Evolutionary conservation across 2,797 vertebrate species (phyloP).

Genomic region (Ctenochaetus hawaiiensis): DNA sequence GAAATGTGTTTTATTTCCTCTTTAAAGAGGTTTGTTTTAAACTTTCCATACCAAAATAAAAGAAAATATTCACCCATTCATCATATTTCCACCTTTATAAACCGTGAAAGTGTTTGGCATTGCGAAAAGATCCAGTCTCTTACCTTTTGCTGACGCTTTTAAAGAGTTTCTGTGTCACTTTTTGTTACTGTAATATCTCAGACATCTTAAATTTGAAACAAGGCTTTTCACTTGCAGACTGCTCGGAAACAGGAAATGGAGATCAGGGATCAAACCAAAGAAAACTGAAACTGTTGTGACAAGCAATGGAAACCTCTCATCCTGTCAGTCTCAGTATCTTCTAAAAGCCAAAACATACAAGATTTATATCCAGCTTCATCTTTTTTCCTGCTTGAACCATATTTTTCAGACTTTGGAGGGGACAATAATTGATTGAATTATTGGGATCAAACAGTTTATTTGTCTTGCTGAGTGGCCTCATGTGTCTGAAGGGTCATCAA

Average conservation of each 20-base stretch:
- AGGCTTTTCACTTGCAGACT: slow-evolving; percentile 35
- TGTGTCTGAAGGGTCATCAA: slow-evolving; percentile 32
- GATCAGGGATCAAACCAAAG: slow-evolving; percentile 42
- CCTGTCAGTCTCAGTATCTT: slow-evolving; percentile 30
- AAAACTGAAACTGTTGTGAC: slow-evolving; percentile 42
- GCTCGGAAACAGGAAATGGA: slow-evolving; percentile 27
- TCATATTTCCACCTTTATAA: background rate
- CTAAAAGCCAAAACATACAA: slow-evolving; percentile 30
- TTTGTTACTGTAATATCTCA: slow-evolving; percentile 15
- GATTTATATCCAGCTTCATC: slow-evolving; percentile 30
- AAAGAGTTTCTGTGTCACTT: background rate
- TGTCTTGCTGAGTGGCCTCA: slow-evolving; percentile 34
- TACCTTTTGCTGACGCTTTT: background rate
- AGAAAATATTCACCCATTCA: too few species aligned
- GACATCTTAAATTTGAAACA: slow-evolving; percentile 4
- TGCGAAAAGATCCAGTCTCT: background rate
- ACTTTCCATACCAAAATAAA: background rate
- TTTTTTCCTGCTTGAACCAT: background rate
- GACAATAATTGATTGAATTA: slow-evolving; percentile 27
- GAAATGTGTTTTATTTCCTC: background rate
- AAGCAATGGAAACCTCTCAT: slow-evolving; percentile 44
- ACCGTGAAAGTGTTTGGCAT: background rate
- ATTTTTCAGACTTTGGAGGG: background rate
- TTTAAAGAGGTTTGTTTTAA: slow-evolving; percentile 4
- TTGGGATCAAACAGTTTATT: slow-evolving; percentile 44